Percentiles rank a stretch among this genome's conserved stretches.
Evolutionary conservation across 2,113 vertebrate species (phyloP).

Genomic region (Pyxicephalus adspersus): DNA sequence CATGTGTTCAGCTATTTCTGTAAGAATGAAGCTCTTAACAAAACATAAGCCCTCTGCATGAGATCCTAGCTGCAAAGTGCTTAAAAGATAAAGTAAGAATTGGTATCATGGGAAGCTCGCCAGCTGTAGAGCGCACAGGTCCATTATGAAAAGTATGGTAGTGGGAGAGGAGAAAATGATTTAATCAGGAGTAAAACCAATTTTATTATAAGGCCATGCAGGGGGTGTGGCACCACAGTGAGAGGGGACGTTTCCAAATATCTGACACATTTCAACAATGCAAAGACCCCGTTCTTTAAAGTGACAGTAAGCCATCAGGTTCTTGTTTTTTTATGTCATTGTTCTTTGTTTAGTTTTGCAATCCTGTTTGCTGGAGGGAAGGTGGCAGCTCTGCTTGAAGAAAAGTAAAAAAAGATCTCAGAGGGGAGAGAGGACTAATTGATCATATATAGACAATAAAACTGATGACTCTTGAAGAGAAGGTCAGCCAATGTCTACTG

Average conservation of each 20-base stretch:
- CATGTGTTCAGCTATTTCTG: constrained; percentile 89
- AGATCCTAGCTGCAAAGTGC: constrained; percentile 87
- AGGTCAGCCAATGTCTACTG: constrained; percentile 68
- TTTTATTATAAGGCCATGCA: constrained; percentile 95
- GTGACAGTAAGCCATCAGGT: constrained; percentile 89
- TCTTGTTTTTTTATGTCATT: constrained; percentile 88
- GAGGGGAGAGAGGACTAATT: constrained; percentile 73
- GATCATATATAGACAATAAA: constrained; percentile 95
- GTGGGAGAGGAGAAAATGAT: constrained; percentile 89
- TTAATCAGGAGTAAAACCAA: constrained; percentile 94
- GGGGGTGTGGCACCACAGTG: constrained; percentile 95
- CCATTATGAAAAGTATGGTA: constrained; percentile 93
- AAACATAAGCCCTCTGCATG: constrained; percentile 89
- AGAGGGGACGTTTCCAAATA: constrained; percentile 97
- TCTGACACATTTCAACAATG: constrained; percentile 98
- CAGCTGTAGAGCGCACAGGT: constrained; percentile 90
- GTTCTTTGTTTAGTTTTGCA: constrained; percentile 89
- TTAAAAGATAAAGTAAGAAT: constrained; percentile 90
- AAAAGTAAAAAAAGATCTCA: constrained; percentile 89
- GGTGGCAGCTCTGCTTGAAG: constrained; percentile 90
- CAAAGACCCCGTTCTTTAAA: constrained; percentile 87
- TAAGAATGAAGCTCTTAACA: constrained; percentile 89
- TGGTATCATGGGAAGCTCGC: constrained; percentile 97
- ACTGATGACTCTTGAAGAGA: constrained; percentile 76
- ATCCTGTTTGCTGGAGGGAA: constrained; percentile 83